Base-by-base conservation (phyloP, 2,797 vertebrate genomes). In the Sebastolobus altivelis region DNA sequence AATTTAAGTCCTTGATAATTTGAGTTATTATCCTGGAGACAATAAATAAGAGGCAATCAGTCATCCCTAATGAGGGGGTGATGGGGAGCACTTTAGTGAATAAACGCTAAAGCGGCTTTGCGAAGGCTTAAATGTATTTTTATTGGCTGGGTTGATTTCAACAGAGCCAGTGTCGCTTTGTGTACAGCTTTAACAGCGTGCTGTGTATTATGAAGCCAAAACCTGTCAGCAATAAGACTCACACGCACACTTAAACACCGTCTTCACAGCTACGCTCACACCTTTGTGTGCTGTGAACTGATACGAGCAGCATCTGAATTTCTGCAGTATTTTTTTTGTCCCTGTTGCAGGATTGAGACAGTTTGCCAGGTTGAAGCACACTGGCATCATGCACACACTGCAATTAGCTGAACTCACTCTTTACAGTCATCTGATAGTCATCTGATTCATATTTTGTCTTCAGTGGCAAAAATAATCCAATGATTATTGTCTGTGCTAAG, bases 41-140 rank as follows among this genome's bases (percentile, higher is more conserved):
- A 86, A 87, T 81, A 86, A 85, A 84, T 88, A 83, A 84, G 84
- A 88, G 87, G 82, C 87, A 93, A 93, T 92, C 88, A 90, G 83
- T 83, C 82, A 60, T 58, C 65, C 20, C 61, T 88, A 88, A 92
- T 85, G 80, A 83, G 79, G 61, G n/a, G 16, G 58, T 81, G 84
- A 89, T 89, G 89, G 83, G 73, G 61, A 82, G 65, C 79, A 86
- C 86, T 91, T 88, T 10, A 72, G 22, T 27, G 43, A 80, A 87
- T 79, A 83, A 88, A 89, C 43, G 71, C 77, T 58, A 75, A 82
- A 80, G 78, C 59, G 27, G 87, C 75, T 68, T 65, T 33, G 33
- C 25, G 1, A 77, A 69, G 70, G 35, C 69, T 74, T 79, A 54
- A 82, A 77, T 61, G 54, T 54, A 65, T 88, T 85, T 89, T 81